Evolutionary conservation across 2,888 invertebrate genomes (phyloP).

Genomic region (Aporophyla lueneburgensis): DNA sequence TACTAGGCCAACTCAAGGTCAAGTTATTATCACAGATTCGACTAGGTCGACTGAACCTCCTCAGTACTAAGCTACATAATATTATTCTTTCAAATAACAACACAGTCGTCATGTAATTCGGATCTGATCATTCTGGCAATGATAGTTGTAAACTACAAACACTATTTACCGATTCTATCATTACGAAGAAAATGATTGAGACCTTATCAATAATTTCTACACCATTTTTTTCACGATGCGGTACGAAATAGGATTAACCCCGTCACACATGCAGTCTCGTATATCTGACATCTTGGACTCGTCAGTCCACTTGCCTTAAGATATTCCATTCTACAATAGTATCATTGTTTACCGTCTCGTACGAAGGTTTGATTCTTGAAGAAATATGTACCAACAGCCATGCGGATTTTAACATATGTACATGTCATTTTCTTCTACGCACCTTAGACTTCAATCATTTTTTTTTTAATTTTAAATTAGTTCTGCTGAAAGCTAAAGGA

Average conservation of each 20-base stretch:
- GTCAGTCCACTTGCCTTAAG: background rate
- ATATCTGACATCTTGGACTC: conserved; percentile 22
- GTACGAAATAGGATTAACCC: conserved; percentile 15
- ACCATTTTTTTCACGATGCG: conserved; percentile 1
- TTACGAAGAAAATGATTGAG: background rate
- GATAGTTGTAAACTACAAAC: background rate
- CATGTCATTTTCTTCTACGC: background rate
- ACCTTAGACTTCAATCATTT: background rate
- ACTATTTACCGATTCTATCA: no score
- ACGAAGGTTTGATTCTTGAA: background rate
- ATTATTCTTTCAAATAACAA: background rate
- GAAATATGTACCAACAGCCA: background rate
- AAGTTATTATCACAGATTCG: no score
- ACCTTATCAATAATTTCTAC: conserved; percentile 11
- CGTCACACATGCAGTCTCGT: background rate
- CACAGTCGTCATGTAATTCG: background rate
- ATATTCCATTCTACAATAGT: background rate
- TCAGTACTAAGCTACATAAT: background rate
- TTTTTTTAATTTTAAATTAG: background rate
- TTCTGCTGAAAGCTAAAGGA: background rate
- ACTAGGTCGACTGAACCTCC: background rate
- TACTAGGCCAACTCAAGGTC: no score
- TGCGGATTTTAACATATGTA: no score
- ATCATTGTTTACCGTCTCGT: background rate
- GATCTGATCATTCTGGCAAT: background rate